A percentile compares a stretch with the other conserved stretches of the same genome.
Conservation (phyloP, 2,888 invertebrate species). For the Epirrita christyi region DNA sequence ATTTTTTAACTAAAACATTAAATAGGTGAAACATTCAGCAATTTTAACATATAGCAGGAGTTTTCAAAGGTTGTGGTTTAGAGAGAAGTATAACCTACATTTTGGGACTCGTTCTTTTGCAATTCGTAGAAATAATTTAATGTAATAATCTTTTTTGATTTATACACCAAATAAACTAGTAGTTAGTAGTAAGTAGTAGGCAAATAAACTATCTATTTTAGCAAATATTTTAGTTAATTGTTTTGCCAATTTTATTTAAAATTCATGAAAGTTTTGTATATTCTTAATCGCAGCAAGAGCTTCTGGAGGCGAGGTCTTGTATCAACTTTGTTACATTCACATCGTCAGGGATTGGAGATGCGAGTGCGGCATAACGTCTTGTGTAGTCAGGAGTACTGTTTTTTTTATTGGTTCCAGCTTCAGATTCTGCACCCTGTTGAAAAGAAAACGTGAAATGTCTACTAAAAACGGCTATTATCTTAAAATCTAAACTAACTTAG, state of each 20-base stretch:
- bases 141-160: too few relatives aligned
- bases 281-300: conserved; percentile 9
- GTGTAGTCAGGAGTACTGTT: conserved; percentile 51
- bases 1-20: conserved; percentile 6
- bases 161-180: too few relatives aligned
- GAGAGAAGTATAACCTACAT: too few relatives aligned
- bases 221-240: too few relatives aligned
- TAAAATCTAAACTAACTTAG: conserved; percentile 7
- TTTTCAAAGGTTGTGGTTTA: neutral
- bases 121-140: too few relatives aligned
- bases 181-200: too few relatives aligned
- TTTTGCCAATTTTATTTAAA: neutral
- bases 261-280: neutral
- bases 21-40: neutral
- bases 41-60: conserved; percentile 10
- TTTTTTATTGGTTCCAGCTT: neutral
- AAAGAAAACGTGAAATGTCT: neutral
- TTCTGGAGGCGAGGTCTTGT: conserved; percentile 39
- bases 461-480: neutral
- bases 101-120: neutral
- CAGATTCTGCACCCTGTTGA: conserved; percentile 4
- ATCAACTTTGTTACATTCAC: conserved; percentile 58
- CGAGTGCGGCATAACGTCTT: conserved; percentile 62
- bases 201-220: too few relatives aligned
- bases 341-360: conserved; percentile 58